Evolutionary conservation across 2,888 invertebrate species (phyloP).

Genomic region (Parasteatoda lunata): DNA sequence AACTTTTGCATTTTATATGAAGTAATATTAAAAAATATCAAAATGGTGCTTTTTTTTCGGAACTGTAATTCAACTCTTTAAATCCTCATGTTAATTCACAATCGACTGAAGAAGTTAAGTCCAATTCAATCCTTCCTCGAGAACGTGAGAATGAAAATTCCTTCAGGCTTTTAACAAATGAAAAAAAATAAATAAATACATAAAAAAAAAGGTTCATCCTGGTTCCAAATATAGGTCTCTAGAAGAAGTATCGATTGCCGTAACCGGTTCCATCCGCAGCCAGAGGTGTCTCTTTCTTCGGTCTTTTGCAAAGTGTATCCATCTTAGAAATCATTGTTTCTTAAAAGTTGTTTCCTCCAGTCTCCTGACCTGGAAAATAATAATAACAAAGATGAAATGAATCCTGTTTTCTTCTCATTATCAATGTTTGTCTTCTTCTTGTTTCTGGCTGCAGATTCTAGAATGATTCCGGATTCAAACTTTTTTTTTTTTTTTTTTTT

Average conservation of each 20-base stretch:
- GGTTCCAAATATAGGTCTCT: constrained; percentile 52
- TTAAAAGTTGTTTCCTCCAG: constrained; percentile 19
- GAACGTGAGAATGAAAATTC: no score
- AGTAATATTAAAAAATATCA: no score
- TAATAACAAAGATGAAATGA: not conserved
- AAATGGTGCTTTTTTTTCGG: no score
- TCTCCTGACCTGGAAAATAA: constrained; percentile 47
- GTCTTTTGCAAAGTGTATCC: constrained; percentile 53
- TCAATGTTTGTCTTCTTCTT: not conserved
- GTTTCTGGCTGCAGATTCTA: not conserved
- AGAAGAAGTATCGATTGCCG: constrained; percentile 22
- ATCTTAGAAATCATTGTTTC: constrained; percentile 43
- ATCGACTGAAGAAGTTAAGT: no score
- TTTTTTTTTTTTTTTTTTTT: constrained; percentile 9
- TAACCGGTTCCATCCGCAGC: constrained; percentile 34
- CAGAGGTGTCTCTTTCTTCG: not conserved
- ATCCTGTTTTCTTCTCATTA: constrained; percentile 36
- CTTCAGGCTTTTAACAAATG: not conserved
- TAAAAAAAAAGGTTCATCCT: constrained; percentile 10
- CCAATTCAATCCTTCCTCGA: no score
- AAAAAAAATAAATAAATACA: not conserved
- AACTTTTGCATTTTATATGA: no score
- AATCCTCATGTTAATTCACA: no score
- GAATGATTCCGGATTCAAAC: constrained; percentile 1
- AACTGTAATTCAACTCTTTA: no score